Evolutionary conservation across 2,113 vertebrate genomes (phyloP).

Genomic region (Gadus macrocephalus): DNA sequence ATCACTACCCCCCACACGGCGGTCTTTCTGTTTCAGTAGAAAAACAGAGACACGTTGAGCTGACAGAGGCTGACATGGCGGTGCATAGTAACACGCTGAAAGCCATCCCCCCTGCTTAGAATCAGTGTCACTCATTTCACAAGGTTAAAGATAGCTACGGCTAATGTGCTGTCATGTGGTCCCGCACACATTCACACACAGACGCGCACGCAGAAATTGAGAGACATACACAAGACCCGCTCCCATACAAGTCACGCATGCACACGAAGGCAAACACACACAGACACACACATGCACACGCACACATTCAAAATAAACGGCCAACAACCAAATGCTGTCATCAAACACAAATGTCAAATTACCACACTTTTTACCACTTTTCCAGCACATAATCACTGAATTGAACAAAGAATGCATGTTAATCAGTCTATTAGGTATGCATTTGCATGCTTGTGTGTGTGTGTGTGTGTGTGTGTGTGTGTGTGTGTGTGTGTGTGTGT

Average conservation of each 20-base stretch:
- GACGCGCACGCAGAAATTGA: neutral
- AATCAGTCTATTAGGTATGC: neutral
- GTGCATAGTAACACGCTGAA: slow-evolving; percentile 50
- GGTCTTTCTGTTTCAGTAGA: slow-evolving; percentile 33
- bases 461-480: slow-evolving; percentile 12
- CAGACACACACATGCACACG: too few species aligned
- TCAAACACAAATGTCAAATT: neutral
- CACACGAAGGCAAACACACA: slow-evolving; percentile 23
- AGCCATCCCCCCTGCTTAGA: slow-evolving; percentile 63
- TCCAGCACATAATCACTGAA: neutral
- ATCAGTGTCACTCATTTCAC: slow-evolving; percentile 62
- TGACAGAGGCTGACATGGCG: slow-evolving; percentile 44
- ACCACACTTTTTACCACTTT: neutral
- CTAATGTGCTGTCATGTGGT: slow-evolving; percentile 61
- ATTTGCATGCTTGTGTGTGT: neutral
- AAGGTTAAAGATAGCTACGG: slow-evolving; percentile 64
- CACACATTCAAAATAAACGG: neutral
- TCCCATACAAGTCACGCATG: neutral
- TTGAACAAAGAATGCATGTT: neutral
- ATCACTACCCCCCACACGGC: neutral
- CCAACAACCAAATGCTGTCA: slow-evolving; percentile 1
- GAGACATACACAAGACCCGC: slow-evolving; percentile 1
- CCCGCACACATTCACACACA: slow-evolving; percentile 11
- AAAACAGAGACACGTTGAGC: slow-evolving; percentile 39
- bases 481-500: neutral